phyloP scores from a whole-genome alignment of 1,140 invertebrate species.

The Anastatus disparis region DNA sequence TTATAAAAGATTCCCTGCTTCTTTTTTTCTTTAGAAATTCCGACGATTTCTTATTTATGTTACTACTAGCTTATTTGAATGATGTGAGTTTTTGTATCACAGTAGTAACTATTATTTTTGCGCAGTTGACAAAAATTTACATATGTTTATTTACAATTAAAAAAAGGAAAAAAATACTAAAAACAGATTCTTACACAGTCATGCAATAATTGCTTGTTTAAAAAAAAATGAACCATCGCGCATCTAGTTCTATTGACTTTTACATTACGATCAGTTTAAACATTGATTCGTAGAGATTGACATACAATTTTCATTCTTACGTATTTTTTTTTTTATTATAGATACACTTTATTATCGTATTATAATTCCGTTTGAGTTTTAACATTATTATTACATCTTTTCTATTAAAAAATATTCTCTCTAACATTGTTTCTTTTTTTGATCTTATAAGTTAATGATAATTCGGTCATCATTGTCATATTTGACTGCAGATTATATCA shows the following conservation, averaged over 20 bases:
- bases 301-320: conserved; percentile 28
- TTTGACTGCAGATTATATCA: neutral
- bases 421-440: neutral
- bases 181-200: conserved; percentile 32
- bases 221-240: conserved; percentile 14
- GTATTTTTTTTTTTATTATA: conserved; percentile 5
- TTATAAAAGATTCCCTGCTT: conserved; percentile 28
- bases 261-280: conserved; percentile 17
- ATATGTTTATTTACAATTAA: conserved; percentile 35
- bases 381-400: conserved; percentile 27
- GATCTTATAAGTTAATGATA: conserved; percentile 27
- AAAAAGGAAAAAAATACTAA: conserved; percentile 19
- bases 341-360: conserved; percentile 7
- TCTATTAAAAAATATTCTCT: conserved; percentile 35
- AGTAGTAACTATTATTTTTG: conserved; percentile 35
- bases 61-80: conserved; percentile 25
- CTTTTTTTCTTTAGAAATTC: conserved; percentile 29
- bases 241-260: conserved; percentile 35
- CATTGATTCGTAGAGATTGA: conserved; percentile 30
- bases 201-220: conserved; percentile 30
- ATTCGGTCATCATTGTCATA: conserved; percentile 25
- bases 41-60: conserved; percentile 14
- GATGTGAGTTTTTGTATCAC: conserved; percentile 31
- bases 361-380: conserved; percentile 2
- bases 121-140: conserved; percentile 39